phyloP scores from a whole-genome alignment of 53 echinoderm and acorn worm genomes.

The Stichopus horrens region DNA sequence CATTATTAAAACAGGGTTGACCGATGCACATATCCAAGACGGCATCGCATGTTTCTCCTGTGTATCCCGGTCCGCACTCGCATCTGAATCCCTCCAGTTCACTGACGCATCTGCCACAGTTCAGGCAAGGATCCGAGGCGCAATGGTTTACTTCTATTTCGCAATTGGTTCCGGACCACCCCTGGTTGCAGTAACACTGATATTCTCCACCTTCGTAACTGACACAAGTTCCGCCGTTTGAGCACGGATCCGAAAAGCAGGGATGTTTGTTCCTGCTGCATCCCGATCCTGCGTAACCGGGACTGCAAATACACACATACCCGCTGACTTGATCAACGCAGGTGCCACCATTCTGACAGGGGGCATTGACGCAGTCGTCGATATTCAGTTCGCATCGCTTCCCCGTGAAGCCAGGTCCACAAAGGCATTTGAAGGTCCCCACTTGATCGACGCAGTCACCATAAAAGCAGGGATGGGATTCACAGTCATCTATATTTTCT shows the following conservation, averaged over 20 bases:
- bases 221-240: conserved; percentile 71
- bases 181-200: conserved; percentile 65
- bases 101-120: conserved; percentile 76
- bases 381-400: conserved; percentile 72
- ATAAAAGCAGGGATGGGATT: conserved; percentile 76
- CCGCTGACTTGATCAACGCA: conserved; percentile 95
- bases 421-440: conserved; percentile 65
- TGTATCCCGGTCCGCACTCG: conserved; percentile 64
- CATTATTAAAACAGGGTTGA: conserved; percentile 66
- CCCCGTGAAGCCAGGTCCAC: conserved; percentile 76
- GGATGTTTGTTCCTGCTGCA: conserved; percentile 72
- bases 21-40: conserved; percentile 63
- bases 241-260: conserved; percentile 71
- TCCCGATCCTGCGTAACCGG: conserved; percentile 70
- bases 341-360: conserved; percentile 76
- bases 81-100: conserved; percentile 55
- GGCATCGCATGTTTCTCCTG: conserved; percentile 67
- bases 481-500: conserved; percentile 82
- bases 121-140: conserved; percentile 69
- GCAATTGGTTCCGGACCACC: conserved; percentile 64
- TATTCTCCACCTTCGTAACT: conserved; percentile 56
- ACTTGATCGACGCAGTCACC: conserved; percentile 85
- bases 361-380: conserved; percentile 72
- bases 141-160: conserved; percentile 65
- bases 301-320: conserved; percentile 82